Conservation (phyloP, 2,888 invertebrate genomes). For the Trissolcus japonicus region DNA sequence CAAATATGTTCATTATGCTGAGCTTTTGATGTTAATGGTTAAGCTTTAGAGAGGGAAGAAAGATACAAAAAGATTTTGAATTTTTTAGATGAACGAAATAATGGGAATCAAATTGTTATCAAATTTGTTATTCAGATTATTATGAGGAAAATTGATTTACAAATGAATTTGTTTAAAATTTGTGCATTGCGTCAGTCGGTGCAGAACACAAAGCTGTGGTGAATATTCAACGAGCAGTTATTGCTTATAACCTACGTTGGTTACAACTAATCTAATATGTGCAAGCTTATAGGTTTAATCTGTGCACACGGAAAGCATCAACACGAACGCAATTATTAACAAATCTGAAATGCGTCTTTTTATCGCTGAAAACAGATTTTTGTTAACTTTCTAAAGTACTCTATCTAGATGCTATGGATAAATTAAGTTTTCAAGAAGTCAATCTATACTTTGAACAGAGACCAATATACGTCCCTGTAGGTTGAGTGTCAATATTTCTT, state of each 20-base stretch:
- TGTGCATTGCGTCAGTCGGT: conserved; percentile 33
- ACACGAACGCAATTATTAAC: conserved; percentile 14
- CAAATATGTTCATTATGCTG: too few species aligned
- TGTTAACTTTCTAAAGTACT: too few species aligned
- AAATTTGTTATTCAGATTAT: too few species aligned
- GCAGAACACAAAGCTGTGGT: conserved; percentile 36
- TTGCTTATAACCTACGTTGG: conserved; percentile 42
- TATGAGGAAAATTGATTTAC: too few species aligned
- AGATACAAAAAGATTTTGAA: too few species aligned
- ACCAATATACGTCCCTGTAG: too few species aligned
- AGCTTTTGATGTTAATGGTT: too few species aligned
- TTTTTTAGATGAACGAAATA: too few species aligned
- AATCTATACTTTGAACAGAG: not conserved
- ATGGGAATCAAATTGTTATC: too few species aligned
- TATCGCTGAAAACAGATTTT: not conserved
- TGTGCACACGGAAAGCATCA: conserved; percentile 17
- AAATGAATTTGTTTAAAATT: conserved; percentile 18
- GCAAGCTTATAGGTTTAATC: conserved; percentile 34
- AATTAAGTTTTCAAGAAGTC: too few species aligned
- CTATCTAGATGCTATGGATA: too few species aligned
- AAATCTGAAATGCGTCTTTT: conserved; percentile 1
- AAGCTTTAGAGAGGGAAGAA: too few species aligned
- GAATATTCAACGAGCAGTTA: conserved; percentile 52
- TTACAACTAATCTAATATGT: conserved; percentile 49
- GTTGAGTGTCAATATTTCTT: not conserved